Evolutionary conservation across 2,113 vertebrate genomes (phyloP).

Genomic region (rabbit (Oryctolagus cuniculus)): mOryCun1.1 NC_091448.1:24114001-24114500

Average conservation of each 20-base stretch:
- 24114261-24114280: rapidly evolving
- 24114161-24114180: not conserved
- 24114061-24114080: conserved; percentile 93
- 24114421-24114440: not conserved
- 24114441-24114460: not conserved
- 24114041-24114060: conserved; percentile 95
- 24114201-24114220: not conserved
- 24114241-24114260: rapidly evolving
- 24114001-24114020: conserved; percentile 90
- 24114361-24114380: not conserved
- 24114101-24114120: conserved; percentile 85
- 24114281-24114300: not conserved
- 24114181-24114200: not conserved
- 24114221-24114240: not conserved
- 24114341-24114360: not conserved
- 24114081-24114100: conserved; percentile 90
- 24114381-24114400: not conserved
- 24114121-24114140: conserved; percentile 85
- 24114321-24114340: not conserved
- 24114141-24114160: conserved; percentile 81
- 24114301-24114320: rapidly evolving
- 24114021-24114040: conserved; percentile 92
- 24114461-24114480: not conserved
- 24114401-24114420: not conserved
- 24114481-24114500: not conserved